These are phyloP conservation scores for Gavialis gangeticus DNA, from an alignment of 2,113 vertebrate genomes.

Conservation along the genomic window DNA sequence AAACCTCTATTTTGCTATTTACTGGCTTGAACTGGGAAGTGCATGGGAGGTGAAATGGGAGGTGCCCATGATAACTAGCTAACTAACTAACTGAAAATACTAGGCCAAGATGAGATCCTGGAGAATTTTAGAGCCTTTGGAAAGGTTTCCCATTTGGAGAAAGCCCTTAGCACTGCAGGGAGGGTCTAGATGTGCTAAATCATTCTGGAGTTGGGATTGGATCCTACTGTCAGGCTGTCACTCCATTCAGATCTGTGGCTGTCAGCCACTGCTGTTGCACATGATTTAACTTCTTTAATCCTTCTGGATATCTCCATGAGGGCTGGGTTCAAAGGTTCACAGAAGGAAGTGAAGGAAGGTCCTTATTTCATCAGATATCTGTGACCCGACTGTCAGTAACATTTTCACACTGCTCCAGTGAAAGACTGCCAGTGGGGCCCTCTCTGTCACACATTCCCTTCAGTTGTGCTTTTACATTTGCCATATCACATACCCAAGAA, in stretches of 20 bases:
- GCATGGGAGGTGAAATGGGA: not conserved
- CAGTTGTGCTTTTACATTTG: constrained; percentile 1
- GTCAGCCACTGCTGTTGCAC: not conserved
- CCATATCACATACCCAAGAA: constrained; percentile 30
- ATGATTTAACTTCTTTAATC: constrained; percentile 18
- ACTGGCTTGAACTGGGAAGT: not conserved
- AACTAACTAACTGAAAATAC: too few relatives aligned
- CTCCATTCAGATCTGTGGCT: not conserved
- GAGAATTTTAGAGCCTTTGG: not conserved
- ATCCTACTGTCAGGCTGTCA: not conserved
- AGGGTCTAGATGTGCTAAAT: not conserved
- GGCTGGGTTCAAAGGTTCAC: constrained; percentile 25
- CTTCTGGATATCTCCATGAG: not conserved
- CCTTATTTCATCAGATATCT: constrained; percentile 15
- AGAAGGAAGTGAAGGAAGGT: constrained; percentile 30
- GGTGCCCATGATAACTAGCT: too few relatives aligned
- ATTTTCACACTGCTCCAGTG: constrained; percentile 9
- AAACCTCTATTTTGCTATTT: not conserved
- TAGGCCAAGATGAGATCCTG: not conserved
- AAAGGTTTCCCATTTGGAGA: not conserved
- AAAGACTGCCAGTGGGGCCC: constrained; percentile 30
- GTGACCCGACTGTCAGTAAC: constrained; percentile 13
- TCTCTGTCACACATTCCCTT: constrained; percentile 42
- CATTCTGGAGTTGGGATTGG: not conserved
- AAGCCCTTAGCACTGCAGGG: not conserved